Evolutionary conservation across 2,113 vertebrate genomes (phyloP).

Genomic region (Lanius collurio): DNA sequence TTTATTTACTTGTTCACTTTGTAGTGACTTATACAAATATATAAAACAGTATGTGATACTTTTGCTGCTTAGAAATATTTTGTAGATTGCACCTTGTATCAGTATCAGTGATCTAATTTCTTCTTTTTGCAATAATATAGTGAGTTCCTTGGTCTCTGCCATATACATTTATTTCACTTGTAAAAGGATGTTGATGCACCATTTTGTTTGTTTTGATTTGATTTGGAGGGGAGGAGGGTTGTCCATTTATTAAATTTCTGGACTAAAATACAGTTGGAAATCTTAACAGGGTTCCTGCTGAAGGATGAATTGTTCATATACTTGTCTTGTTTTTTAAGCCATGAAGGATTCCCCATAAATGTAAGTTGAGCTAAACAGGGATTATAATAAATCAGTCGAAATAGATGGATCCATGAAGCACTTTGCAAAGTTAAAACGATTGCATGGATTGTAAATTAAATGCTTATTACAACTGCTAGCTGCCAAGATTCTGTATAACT

Average conservation of each 20-base stretch:
- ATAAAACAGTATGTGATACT: not conserved
- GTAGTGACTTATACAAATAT: not conserved
- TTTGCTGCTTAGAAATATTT: not conserved
- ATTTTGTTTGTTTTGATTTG: not conserved
- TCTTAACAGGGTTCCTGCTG: not conserved
- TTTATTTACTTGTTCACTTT: not conserved
- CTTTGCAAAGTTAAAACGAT: conserved; percentile 60
- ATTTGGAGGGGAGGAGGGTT: not conserved
- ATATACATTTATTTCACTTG: not conserved
- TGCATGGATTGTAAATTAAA: conserved; percentile 59
- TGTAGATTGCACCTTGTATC: not conserved
- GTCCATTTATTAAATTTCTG: not conserved
- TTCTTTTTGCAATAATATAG: not conserved
- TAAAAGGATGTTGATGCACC: not conserved
- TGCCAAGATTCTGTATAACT: conserved; percentile 63
- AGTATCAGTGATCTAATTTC: not conserved
- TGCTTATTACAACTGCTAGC: conserved; percentile 65
- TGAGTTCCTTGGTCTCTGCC: not conserved
- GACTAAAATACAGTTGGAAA: not conserved
- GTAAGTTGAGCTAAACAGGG: conserved; percentile 5
- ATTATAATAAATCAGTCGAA: conserved; percentile 59
- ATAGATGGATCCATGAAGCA: conserved; percentile 49
- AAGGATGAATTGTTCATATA: not conserved
- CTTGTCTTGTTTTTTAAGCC: not conserved
- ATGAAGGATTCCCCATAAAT: not conserved